Conservation (phyloP, 2,797 vertebrate genomes). For the Hippoglossus hippoglossus region DNA sequence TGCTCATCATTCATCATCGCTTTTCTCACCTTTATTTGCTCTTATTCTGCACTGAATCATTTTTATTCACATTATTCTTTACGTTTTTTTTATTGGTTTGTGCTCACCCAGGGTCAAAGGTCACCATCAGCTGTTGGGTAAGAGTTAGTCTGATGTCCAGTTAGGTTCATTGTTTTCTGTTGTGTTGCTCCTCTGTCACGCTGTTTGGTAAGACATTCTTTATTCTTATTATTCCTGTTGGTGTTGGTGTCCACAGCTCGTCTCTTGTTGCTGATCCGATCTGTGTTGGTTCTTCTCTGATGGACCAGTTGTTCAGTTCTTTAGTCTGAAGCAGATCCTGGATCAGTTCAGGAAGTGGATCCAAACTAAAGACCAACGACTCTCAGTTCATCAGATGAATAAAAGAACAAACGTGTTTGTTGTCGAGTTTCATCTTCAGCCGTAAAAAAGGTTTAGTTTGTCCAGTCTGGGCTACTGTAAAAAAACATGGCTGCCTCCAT, state of each 20-base stretch:
- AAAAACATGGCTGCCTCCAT: no score
- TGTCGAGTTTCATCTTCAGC: no score
- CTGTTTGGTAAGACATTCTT: constrained; percentile 18
- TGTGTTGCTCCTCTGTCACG: constrained; percentile 26
- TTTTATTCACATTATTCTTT: constrained; percentile 66
- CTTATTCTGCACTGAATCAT: constrained; percentile 54
- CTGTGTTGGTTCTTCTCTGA: no score
- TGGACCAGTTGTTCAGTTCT: neutral
- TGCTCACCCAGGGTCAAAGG: constrained; percentile 77
- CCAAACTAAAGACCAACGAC: neutral
- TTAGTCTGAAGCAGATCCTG: neutral
- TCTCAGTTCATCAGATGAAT: no score
- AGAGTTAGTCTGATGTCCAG: constrained; percentile 67
- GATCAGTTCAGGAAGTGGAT: neutral
- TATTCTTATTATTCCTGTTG: neutral
- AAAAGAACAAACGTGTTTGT: no score
- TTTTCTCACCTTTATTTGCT: constrained; percentile 65
- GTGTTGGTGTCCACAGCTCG: neutral
- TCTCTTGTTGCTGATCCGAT: neutral
- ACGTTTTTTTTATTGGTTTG: constrained; percentile 63
- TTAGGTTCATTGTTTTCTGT: constrained; percentile 58
- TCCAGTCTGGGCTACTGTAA: no score
- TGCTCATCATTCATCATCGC: constrained; percentile 42
- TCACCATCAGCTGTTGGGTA: constrained; percentile 76
- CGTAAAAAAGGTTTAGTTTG: no score